Conservation (phyloP, 92 coral and sea anemone species). For the Pocillopora meandrina region DNA sequence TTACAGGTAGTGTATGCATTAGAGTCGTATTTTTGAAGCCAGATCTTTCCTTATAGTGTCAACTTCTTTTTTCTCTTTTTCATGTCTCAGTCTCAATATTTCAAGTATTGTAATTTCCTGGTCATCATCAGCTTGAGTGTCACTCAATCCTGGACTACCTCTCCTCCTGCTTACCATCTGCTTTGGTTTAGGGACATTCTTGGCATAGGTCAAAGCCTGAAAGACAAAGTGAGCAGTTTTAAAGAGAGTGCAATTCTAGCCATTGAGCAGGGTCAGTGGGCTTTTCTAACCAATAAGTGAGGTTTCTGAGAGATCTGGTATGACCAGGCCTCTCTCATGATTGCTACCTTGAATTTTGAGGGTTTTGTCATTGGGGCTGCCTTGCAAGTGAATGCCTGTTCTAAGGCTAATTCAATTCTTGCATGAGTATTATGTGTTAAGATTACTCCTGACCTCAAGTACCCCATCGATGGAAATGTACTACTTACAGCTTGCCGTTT, state of each 20-base stretch:
- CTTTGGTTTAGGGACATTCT: constrained; percentile 88
- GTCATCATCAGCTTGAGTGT: constrained; percentile 33
- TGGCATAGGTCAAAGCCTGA: constrained; percentile 91
- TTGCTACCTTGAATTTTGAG: too few species aligned
- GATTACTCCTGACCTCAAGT: too few species aligned
- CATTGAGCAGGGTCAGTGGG: too few species aligned
- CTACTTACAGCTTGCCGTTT: constrained; percentile 78
- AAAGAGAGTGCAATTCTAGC: not conserved
- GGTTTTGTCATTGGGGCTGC: too few species aligned
- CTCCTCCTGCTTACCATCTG: constrained; percentile 8
- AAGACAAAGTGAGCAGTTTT: not conserved
- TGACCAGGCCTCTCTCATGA: too few species aligned
- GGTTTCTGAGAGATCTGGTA: too few species aligned
- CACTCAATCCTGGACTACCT: constrained; percentile 16
- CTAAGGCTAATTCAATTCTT: too few species aligned
- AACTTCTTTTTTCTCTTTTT: constrained; percentile 83
- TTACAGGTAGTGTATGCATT: not conserved
- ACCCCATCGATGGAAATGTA: too few species aligned
- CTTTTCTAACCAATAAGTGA: too few species aligned
- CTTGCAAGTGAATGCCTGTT: too few species aligned
- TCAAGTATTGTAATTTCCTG: constrained; percentile 73
- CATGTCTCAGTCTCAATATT: constrained; percentile 83
- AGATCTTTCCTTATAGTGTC: constrained; percentile 82
- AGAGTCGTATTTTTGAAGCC: constrained; percentile 72
- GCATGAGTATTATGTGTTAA: too few species aligned